Evolutionary conservation across 2,888 invertebrate species (phyloP), one percentile per base, ranked within the genome.

Genomic region (Chalcosyrphus nemorum): DNA sequence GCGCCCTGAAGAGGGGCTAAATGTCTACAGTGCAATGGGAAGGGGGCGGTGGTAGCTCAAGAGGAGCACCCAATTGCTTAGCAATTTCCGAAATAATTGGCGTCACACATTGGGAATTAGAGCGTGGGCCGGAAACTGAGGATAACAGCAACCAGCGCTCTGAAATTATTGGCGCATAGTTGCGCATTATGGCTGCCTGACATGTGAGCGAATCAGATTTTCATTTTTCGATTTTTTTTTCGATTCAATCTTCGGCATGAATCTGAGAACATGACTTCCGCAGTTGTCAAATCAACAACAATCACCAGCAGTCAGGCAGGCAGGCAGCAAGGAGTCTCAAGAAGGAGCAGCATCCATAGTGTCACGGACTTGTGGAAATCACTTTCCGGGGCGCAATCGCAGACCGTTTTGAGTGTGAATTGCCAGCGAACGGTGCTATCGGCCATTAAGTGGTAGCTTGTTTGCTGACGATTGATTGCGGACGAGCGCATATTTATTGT

Each of bases 201-300:
- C 84, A 84, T 84, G 84, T 84, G 84, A 84, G 59, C 65, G 80
- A 80, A 84, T 84, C 50, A 65, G 74, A 84, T 74, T 84, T 80
- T 74, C 19, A 57, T 78, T 72, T 61, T 70, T 72, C 68, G 43
- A 50, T 72, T 71, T 68, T 43, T 72, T 71, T 68, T 43, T 50
- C 74, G 70, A 80, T 84, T 84, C 84, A 84, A 84, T 84, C 84
- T 84, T 50, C 74, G 80, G 80, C 84, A 84, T 84, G 84, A 84
- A 84, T 84, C 84, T 84, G n/a, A 63, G 65, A 80, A 84, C 84
- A 84, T 84, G 84, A 84, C 84, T 84, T 84, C 84, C 84, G 84
- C 68, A 80, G 84, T 84, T 84, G 84, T 84, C 80, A 84, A 84
- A 80, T 71, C 75, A 75, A 59, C 75, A 75, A 59, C 75, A 75